phyloP scores from a whole-genome alignment of 2,113 vertebrate genomes.

The Rattus rattus region DNA sequence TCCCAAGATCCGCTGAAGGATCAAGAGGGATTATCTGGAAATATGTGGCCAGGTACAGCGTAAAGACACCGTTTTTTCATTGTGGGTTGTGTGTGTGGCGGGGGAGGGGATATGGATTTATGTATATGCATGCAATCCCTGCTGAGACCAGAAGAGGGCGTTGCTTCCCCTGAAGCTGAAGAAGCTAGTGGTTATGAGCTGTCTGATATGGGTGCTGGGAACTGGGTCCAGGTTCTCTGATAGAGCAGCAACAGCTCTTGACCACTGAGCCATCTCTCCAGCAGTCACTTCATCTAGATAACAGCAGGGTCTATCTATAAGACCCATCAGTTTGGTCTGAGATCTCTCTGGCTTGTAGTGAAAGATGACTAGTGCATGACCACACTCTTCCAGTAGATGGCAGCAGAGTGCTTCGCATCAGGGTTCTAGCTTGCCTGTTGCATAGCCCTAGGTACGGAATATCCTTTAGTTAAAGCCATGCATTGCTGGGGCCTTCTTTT shows the following conservation, averaged over 20 bases:
- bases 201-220: neutral
- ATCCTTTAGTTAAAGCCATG: neutral
- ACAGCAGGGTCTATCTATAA: neutral
- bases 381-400: constrained; percentile 86
- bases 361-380: neutral
- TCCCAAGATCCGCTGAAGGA: neutral
- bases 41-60: neutral
- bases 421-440: neutral
- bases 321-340: neutral
- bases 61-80: neutral
- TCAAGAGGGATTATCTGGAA: neutral
- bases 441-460: neutral
- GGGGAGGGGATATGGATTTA: neutral
- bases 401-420: constrained; percentile 77
- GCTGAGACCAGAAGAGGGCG: neutral
- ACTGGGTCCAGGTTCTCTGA: neutral
- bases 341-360: neutral
- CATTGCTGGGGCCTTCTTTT: neutral
- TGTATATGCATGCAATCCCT: neutral
- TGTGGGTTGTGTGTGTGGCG: neutral
- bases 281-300: neutral
- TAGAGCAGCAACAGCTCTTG: neutral
- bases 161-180: neutral
- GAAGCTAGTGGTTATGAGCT: neutral
- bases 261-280: neutral